Base-by-base conservation (phyloP, 2,888 invertebrate genomes). In the Ommatoiulus sabulosus region DNA sequence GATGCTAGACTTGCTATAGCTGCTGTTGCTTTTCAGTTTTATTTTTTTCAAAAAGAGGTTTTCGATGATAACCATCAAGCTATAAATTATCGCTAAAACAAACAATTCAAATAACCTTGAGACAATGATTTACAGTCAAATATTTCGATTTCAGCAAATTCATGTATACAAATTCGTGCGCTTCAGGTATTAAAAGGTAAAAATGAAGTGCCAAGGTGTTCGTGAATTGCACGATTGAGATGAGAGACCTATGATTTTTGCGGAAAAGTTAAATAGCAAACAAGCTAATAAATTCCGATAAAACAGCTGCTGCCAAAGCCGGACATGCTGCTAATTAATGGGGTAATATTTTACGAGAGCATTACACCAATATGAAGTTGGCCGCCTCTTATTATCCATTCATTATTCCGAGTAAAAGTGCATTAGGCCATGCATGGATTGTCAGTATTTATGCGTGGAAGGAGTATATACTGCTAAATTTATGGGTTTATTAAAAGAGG, bases 261-360 rank as follows among this genome's bases (percentile, higher is more conserved):
- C 72, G 24, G 20, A 63, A 63, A 63, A 63, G 15, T 63, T 63
- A 63, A 63, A 63, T 20, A 63, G 17, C 63, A 7, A 63, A 72
- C 72, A 72, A 24, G 72, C 72, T 72, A 72, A n/a, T 63, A 63
- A 63, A 63, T 63, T 63, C 3, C 20, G 63, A n/a, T 63, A 63
- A 63, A 63, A 63, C 63, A 63, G 63, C 63, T 63, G 63, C 63
- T 63, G 63, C 72, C 72, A 72, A 72, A 72, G n/a, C 72, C 20
- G 72, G 24, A 72, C 6, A 52, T 87, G 52, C 52, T 20, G 20
- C 52, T 87, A 87, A 87, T 87, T 87, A 87, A 87, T n/a, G 52
- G 35, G 52, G 24, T 87, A 20, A 87, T 87, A 87, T 87, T 52
- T 87, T 87, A 52, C 86, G 20, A n/a, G 20, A n/a, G 24, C 48